Percentiles rank a stretch among this genome's conserved stretches.
phyloP scores from a whole-genome alignment of 2,888 invertebrate species.

The Leptinotarsa haldemani region DNA sequence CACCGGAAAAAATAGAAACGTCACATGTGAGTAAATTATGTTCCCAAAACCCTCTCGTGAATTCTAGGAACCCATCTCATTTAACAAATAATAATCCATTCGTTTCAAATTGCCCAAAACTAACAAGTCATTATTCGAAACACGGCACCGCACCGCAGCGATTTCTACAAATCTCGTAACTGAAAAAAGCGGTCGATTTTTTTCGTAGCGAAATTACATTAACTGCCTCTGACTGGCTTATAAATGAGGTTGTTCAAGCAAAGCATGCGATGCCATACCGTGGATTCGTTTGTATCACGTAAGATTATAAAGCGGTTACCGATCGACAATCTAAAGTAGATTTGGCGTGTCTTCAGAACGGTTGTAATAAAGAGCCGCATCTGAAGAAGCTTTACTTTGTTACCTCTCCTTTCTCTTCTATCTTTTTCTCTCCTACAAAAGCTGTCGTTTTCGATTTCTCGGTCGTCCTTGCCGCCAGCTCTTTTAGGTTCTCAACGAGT shows the following conservation, averaged over 20 bases:
- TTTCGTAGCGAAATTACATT: slow-evolving; percentile 17
- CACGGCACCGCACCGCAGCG: background rate
- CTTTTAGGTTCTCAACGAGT: slow-evolving; percentile 35
- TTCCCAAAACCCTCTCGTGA: background rate
- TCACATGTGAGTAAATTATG: background rate
- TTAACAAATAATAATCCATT: background rate
- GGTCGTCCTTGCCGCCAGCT: slow-evolving; percentile 44
- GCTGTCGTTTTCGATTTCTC: slow-evolving; percentile 22
- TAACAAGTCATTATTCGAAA: slow-evolving; percentile 6
- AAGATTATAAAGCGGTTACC: slow-evolving; percentile 42
- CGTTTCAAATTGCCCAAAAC: slow-evolving; percentile 17
- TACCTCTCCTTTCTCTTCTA: slow-evolving; percentile 35
- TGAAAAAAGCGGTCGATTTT: slow-evolving; percentile 14
- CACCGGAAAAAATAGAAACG: background rate
- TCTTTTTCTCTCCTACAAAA: slow-evolving; percentile 19
- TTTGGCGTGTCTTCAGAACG: slow-evolving; percentile 40
- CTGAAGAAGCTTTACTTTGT: slow-evolving; percentile 42
- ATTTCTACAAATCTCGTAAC: slow-evolving; percentile 10
- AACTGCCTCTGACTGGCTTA: slow-evolving; percentile 31
- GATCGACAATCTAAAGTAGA: slow-evolving; percentile 43
- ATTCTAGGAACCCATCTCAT: slow-evolving; percentile 1
- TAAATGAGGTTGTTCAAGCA: slow-evolving; percentile 34
- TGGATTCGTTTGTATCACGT: slow-evolving; percentile 20
- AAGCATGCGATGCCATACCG: slow-evolving; percentile 6
- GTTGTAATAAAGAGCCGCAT: slow-evolving; percentile 41